Percentiles rank a stretch among this genome's conserved stretches.
Conservation (phyloP, 2,113 vertebrate species). For the Suricata suricatta region DNA sequence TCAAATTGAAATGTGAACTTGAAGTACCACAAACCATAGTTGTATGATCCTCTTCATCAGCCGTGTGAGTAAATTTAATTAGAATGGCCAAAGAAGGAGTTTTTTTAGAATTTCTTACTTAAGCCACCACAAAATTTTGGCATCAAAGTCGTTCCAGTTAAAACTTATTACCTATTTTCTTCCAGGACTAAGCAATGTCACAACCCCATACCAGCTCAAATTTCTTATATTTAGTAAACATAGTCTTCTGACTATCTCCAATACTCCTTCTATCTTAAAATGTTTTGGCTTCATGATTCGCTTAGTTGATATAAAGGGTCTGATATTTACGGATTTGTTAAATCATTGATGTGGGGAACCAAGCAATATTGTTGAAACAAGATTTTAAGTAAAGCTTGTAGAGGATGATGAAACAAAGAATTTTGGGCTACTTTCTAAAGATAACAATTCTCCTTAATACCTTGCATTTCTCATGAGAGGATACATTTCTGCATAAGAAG, state of each 20-base stretch:
- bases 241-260: neutral
- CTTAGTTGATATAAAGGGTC: neutral
- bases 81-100: neutral
- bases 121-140: neutral
- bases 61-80: neutral
- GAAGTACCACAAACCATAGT: neutral
- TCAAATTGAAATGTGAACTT: neutral
- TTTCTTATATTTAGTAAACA: neutral
- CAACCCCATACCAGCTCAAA: neutral
- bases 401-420: neutral
- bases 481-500: neutral
- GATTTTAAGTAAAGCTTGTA: constrained; percentile 1
- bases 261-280: neutral
- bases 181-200: neutral
- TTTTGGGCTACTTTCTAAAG: neutral
- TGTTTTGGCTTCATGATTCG: neutral
- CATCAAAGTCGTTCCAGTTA: neutral
- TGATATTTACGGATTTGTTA: neutral
- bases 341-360: neutral
- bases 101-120: neutral
- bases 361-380: neutral
- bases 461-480: neutral
- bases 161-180: neutral
- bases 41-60: neutral
- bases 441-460: neutral